Conservation (phyloP, 2,113 vertebrate genomes). For the Myxocyprinus asiaticus region DNA sequence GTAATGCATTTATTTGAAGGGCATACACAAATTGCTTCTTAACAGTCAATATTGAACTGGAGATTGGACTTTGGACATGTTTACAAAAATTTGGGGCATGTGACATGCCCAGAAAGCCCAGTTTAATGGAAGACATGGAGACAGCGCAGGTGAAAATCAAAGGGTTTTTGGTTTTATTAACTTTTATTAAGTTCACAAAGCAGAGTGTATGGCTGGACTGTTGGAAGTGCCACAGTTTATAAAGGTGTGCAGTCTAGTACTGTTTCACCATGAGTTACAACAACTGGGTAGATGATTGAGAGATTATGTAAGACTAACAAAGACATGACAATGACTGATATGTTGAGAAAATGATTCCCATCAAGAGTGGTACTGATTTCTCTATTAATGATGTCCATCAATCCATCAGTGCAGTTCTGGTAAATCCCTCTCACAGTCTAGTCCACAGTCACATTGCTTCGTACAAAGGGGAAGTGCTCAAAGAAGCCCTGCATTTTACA, state of each 20-base stretch:
- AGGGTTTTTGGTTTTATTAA: slow-evolving; percentile 5
- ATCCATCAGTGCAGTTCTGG: not conserved
- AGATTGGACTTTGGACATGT: not conserved
- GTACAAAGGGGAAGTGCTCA: slow-evolving; percentile 82
- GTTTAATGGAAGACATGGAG: not conserved
- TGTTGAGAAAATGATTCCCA: not conserved
- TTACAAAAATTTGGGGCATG: not conserved
- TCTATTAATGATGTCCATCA: not conserved
- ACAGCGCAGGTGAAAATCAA: not conserved
- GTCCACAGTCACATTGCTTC: slow-evolving; percentile 79
- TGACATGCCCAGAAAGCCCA: not conserved
- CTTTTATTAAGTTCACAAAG: slow-evolving; percentile 3
- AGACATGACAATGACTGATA: not conserved
- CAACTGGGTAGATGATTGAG: not conserved
- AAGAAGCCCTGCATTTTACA: slow-evolving; percentile 86
- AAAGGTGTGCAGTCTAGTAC: too few species aligned
- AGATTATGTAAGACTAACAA: too few species aligned
- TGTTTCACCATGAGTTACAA: not conserved
- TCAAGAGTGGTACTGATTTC: not conserved
- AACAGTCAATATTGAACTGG: not conserved
- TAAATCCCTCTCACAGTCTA: slow-evolving; percentile 45
- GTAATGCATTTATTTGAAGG: slow-evolving; percentile 25
- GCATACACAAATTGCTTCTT: slow-evolving; percentile 15
- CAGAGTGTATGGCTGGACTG: not conserved
- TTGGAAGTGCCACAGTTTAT: not conserved